Evolutionary conservation across 2,113 vertebrate genomes (phyloP).

Genomic region (Elachura formosa): DNA sequence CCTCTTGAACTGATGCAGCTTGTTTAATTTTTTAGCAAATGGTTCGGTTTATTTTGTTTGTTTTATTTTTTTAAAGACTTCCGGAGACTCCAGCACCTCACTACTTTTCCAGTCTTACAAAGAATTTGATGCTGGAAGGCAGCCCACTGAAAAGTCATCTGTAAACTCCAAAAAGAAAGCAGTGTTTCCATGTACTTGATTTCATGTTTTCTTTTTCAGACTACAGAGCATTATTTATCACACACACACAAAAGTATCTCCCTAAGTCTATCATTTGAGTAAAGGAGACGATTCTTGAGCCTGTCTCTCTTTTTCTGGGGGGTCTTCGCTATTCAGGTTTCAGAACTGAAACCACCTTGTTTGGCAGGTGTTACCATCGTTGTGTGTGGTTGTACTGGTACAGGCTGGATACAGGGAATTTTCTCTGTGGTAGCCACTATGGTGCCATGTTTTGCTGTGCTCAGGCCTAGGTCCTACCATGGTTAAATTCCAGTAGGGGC

Average conservation of each 20-base stretch:
- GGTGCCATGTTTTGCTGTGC: neutral
- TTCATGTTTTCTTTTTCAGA: neutral
- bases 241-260: accelerated
- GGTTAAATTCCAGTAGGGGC: neutral
- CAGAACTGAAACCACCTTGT: neutral
- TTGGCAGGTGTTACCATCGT: accelerated
- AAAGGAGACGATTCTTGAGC: neutral
- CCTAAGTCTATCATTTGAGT: neutral
- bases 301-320: neutral
- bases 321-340: neutral
- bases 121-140: neutral
- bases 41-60: neutral
- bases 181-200: neutral
- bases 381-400: neutral
- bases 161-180: neutral
- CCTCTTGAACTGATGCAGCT: neutral
- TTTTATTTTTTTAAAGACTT: neutral
- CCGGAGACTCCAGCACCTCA: neutral
- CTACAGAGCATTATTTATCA: neutral
- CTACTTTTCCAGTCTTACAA: neutral
- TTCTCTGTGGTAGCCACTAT: too few relatives aligned
- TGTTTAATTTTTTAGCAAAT: neutral
- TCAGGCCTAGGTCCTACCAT: neutral
- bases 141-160: neutral
- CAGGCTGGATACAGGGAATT: neutral